Evolutionary conservation across 1,140 invertebrate species (phyloP).

Genomic region (silkworm (Bombyx mori)): ASM3026992v2 NC_085118.1:4418001-4418500

Average conservation of each 20-base stretch:
- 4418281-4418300: constrained; percentile 34
- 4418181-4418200: constrained; percentile 12
- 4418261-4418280: constrained; percentile 24
- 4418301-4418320: constrained; percentile 40
- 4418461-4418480: constrained; percentile 21
- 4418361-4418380: constrained; percentile 13
- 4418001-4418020: constrained; percentile 1
- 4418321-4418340: constrained; percentile 19
- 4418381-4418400: constrained; percentile 10
- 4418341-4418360: constrained; percentile 18
- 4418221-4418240: constrained; percentile 30
- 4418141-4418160: constrained; percentile 11
- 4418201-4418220: constrained; percentile 21
- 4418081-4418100: constrained; percentile 4
- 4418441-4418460: constrained; percentile 7
- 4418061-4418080: constrained; percentile 5
- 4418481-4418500: constrained; percentile 39
- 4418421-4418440: constrained; percentile 7
- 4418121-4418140: constrained; percentile 11
- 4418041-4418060: constrained; percentile 13
- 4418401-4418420: constrained; percentile 4
- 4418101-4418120: background rate
- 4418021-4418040: constrained; percentile 1
- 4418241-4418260: constrained; percentile 20
- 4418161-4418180: constrained; percentile 9